These are phyloP conservation scores for Ochropacha duplaris DNA, from an alignment of 2,888 invertebrate genomes.

Conservation along the genomic window DNA sequence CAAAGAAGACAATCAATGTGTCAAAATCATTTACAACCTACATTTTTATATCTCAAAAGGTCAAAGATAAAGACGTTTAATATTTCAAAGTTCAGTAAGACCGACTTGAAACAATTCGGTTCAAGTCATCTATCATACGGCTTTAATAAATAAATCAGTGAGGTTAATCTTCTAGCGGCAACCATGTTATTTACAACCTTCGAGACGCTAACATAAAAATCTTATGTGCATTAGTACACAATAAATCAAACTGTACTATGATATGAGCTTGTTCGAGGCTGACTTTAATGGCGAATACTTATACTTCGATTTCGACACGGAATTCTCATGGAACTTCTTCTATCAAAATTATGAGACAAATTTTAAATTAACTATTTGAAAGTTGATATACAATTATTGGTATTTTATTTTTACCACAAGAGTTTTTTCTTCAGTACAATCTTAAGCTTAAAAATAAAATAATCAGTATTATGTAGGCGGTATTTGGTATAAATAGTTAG, in stretches of 20 bases:
- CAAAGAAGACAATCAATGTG: constrained; percentile 19
- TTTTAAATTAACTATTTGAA: constrained; percentile 26
- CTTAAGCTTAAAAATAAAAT: too few relatives aligned
- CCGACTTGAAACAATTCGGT: constrained; percentile 21
- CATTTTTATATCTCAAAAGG: constrained; percentile 19
- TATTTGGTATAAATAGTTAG: not conserved
- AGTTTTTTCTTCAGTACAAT: too few relatives aligned
- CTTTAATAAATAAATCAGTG: constrained; percentile 74
- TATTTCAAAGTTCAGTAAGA: constrained; percentile 31
- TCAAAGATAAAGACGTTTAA: constrained; percentile 29
- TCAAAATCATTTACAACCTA: constrained; percentile 6
- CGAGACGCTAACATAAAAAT: constrained; percentile 72
- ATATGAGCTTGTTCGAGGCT: constrained; percentile 28
- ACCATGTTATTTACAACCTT: constrained; percentile 68
- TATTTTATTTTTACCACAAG: too few relatives aligned
- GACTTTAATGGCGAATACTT: constrained; percentile 66
- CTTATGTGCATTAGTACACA: constrained; percentile 61
- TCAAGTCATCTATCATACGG: constrained; percentile 61
- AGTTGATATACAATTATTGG: not conserved
- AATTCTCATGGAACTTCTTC: constrained; percentile 55
- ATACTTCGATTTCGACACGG: constrained; percentile 62
- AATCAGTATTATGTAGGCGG: too few relatives aligned
- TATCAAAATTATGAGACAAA: constrained; percentile 54
- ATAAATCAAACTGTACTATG: constrained; percentile 56
- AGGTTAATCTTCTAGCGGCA: constrained; percentile 57